These are phyloP conservation scores for Xanthia icteritia DNA, from an alignment of 2,888 invertebrate species.

Conservation along the genomic window DNA sequence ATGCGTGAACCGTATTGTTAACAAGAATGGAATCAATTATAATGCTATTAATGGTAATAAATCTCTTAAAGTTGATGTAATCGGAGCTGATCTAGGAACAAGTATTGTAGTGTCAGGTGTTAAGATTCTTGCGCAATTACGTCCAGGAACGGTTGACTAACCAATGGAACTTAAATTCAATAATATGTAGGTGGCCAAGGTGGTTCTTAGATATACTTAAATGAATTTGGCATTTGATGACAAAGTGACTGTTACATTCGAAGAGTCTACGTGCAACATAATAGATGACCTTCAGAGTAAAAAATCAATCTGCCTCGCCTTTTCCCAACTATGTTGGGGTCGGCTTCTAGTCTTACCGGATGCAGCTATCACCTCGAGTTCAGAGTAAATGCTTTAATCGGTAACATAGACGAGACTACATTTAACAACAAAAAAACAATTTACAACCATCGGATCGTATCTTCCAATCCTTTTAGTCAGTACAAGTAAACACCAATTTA, in stretches of 20 bases:
- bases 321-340: too few species aligned
- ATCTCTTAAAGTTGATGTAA: slow-evolving; percentile 51
- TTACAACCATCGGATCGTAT: background rate
- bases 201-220: background rate
- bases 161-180: background rate
- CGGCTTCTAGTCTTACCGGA: too few species aligned
- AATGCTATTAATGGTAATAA: slow-evolving; percentile 50
- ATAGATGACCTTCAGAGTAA: background rate
- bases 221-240: background rate
- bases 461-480: background rate
- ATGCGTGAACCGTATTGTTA: slow-evolving; percentile 57
- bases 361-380: too few species aligned
- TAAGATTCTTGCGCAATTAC: slow-evolving; percentile 40
- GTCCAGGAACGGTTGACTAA: slow-evolving; percentile 22
- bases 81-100: slow-evolving; percentile 52
- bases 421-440: too few species aligned
- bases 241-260: background rate
- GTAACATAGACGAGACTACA: background rate
- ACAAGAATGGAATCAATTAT: slow-evolving; percentile 60
- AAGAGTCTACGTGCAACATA: background rate
- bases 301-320: too few species aligned
- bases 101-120: slow-evolving; percentile 47
- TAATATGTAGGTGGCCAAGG: background rate
- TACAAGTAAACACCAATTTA: background rate
- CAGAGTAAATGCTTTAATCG: background rate